Base-by-base conservation (phyloP, 2,113 vertebrate genomes). In the Neomonachus schauinslandi region DNA sequence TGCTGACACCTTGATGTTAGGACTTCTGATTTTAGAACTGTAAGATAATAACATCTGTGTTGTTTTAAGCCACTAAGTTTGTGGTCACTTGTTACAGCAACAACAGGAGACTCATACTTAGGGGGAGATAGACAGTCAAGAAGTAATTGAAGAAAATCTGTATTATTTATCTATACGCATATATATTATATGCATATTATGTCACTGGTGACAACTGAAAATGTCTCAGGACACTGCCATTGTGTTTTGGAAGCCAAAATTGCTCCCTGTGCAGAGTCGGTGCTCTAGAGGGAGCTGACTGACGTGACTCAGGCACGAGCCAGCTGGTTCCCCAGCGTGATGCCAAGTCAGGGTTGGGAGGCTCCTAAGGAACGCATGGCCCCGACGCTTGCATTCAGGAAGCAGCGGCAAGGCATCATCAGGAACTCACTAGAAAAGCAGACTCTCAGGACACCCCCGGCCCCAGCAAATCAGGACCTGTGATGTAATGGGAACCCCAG, bases 321-420 rank as follows among this genome's bases (percentile, higher is more conserved):
- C 33, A 24, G 13, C 89, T 31, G 59, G 57, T 33, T 19, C 3
- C 3, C 7, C 1, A 1, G 15, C 0, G 1, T 1, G 42, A 46
- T 2, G 5, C 36, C 21, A 49, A 13, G 49, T 2, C 80, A 36
- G 46, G 36, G 22, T 28, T 1, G 14, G 53, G 28, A 22, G 59
- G 28, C 31, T 67, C 53, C 36, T 5, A 0, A 67, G n/a, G 65
- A 26, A 55, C 0, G 24, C 14, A 6, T 24, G 76, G 26, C 46
- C 42, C 5, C 0, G 8, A 31, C 3, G 16, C 24, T 31, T 59
- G 42, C 4, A 16, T 31, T 51, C 16, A 53, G 31, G 4, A n/a
- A 49, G 31, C 7, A 18, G 83, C 4, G 16, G 51, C 49, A n/a
- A 1, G 10, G 7, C 31, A 3, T n/a, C 84, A 4, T 33, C 11